phyloP scores from a whole-genome alignment of 2,797 vertebrate species.

The Epinephelus coioides region DNA sequence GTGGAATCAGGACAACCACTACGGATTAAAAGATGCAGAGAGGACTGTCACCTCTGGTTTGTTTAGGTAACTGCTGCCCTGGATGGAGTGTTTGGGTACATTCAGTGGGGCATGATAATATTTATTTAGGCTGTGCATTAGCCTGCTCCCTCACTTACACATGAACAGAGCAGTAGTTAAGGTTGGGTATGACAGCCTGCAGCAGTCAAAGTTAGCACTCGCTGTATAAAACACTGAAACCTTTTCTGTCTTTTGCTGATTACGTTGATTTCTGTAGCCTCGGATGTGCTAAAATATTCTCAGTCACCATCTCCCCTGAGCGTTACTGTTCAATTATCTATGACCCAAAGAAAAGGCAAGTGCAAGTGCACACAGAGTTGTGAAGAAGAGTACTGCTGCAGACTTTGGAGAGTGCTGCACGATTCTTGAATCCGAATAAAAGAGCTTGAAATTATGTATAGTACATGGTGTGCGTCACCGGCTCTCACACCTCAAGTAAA shows the following conservation, averaged over 20 bases:
- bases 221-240: neutral
- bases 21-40: constrained; percentile 20
- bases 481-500: constrained; percentile 39
- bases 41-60: constrained; percentile 38
- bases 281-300: constrained; percentile 32
- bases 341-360: constrained; percentile 29
- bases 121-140: constrained; percentile 57
- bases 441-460: constrained; percentile 24
- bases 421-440: constrained; percentile 31
- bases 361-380: constrained; percentile 1
- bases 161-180: constrained; percentile 18
- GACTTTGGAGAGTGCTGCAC: constrained; percentile 14
- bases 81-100: constrained; percentile 56
- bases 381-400: constrained; percentile 17
- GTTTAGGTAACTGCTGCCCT: constrained; percentile 50
- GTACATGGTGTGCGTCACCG: constrained; percentile 44
- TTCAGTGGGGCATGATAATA: constrained; percentile 56
- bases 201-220: constrained; percentile 22
- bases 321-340: constrained; percentile 38
- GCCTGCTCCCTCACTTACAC: constrained; percentile 41
- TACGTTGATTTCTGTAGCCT: neutral
- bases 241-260: neutral
- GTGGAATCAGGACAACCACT: neutral
- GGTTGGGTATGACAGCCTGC: neutral
- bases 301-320: constrained; percentile 5